A percentile compares a stretch with the other conserved stretches of the same genome.
phyloP scores from a whole-genome alignment of 2,797 vertebrate species.

The Eurystomus glaucurus region DNA sequence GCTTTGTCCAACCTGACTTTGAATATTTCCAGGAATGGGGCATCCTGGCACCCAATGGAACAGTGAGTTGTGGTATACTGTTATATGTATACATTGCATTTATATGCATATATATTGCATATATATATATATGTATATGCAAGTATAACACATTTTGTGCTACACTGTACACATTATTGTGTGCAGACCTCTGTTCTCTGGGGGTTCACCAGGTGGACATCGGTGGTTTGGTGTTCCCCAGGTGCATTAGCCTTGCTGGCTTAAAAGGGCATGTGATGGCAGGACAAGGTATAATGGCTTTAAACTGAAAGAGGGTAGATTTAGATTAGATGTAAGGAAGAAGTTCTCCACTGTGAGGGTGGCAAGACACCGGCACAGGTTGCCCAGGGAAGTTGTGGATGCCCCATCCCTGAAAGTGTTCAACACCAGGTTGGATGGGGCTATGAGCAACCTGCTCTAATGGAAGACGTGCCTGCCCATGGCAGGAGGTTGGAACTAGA shows the following conservation, averaged over 20 bases:
- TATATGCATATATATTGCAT: neutral
- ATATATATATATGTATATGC: no score
- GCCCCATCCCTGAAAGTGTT: neutral
- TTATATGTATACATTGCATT: neutral
- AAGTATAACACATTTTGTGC: neutral
- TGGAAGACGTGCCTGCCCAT: neutral
- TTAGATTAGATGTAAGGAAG: neutral
- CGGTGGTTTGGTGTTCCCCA: neutral
- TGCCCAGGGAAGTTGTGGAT: neutral
- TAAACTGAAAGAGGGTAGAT: neutral
- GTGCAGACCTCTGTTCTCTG: neutral
- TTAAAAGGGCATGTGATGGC: neutral
- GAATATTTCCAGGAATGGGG: neutral
- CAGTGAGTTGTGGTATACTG: neutral
- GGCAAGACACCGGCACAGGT: neutral
- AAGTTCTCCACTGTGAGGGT: neutral
- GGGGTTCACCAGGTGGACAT: fast-evolving
- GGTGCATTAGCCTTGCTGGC: fast-evolving
- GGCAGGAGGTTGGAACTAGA: neutral
- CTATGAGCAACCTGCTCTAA: neutral
- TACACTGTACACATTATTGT: neutral
- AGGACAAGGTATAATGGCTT: neutral
- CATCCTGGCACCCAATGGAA: neutral
- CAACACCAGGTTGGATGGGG: neutral
- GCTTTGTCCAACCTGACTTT: neutral